Evolutionary conservation across 2,113 vertebrate species (phyloP), one percentile per base, ranked within the genome.

Genomic region (Aegotheles bennettii): DNA sequence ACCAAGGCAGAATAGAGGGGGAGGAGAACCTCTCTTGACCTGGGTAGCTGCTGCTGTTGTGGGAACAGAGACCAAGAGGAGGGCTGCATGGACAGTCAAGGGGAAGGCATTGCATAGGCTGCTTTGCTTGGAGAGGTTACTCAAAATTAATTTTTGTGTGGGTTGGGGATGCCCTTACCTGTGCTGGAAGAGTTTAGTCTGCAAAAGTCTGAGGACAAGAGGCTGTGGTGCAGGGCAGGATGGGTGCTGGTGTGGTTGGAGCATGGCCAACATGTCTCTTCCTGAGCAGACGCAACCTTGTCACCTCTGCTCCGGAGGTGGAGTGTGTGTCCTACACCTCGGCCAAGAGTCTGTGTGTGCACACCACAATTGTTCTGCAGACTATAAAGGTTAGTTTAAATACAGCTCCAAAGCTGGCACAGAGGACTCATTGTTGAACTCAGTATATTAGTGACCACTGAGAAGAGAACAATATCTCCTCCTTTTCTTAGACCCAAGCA

Each of bases 51-150:
- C 31, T 81, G 47, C 29, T 67, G 4, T 75, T 42, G 8, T 47
- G 19, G 21, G 16, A 77, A 5, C 4, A 56, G 75, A 28, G n/a
- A 12, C 57, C 6, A 7, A 59, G 45, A 38, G 31, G 19, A 51
- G 12, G 8, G 51, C 40, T 73, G 12, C 1, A 1, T 33, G 70
- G 36, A 31, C 42, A 65, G 24, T 2, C 1, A 1, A 63, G 48
- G 45, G 59, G 36, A 73, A 47, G 16, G 26, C 29, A 24, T 0
- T 0, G n/a, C 9, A 3, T 15, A 12, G 0, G 2, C 42, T 89
- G 45, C 35, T 77, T 80, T 89, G 16, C 54, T 47, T 24, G 23
- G 24, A 33, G 12, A 17, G 7, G 16, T 88, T 82, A 35, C 60
- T 43, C 47, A 70, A 11, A 54, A 67, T 50, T 50, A 42, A 31